Percentiles rank a stretch among this genome's conserved stretches.
These are phyloP conservation scores for Alectoris magna DNA, from an alignment of 2,797 vertebrate genomes.

Conservation along the genomic window DNA sequence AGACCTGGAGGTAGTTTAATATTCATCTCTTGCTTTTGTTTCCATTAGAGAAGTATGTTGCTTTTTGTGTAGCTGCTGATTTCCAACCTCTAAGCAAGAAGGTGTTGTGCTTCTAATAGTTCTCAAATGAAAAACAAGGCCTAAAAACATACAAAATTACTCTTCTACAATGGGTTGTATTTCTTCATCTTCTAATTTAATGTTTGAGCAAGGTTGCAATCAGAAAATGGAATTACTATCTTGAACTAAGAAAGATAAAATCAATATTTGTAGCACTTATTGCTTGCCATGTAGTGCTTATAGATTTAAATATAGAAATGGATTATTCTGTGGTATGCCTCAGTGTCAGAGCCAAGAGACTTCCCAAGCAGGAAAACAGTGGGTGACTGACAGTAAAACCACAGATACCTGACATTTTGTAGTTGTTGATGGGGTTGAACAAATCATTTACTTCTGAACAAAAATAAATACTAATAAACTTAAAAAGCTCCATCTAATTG, in stretches of 20 bases:
- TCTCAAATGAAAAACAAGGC: neutral
- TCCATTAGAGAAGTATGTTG: neutral
- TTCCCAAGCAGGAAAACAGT: conserved; percentile 64
- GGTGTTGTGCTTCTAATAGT: neutral
- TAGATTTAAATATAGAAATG: conserved; percentile 74
- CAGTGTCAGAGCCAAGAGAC: conserved; percentile 65
- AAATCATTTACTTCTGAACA: conserved; percentile 56
- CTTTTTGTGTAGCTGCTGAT: neutral
- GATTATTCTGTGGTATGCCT: conserved; percentile 71
- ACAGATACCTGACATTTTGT: conserved; percentile 41
- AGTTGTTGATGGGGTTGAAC: conserved; percentile 56
- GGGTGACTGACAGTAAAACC: conserved; percentile 68
- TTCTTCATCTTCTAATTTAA: conserved; percentile 59
- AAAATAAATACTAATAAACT: conserved; percentile 32
- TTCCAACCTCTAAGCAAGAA: neutral
- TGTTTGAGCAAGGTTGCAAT: conserved; percentile 67
- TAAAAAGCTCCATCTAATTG: conserved; percentile 22
- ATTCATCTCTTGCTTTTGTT: neutral
- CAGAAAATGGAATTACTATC: conserved; percentile 65
- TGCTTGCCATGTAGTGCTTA: conserved; percentile 61
- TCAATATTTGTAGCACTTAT: conserved; percentile 73
- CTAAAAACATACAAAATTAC: neutral
- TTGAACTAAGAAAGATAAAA: conserved; percentile 65
- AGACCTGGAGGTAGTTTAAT: neutral
- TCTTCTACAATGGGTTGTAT: conserved; percentile 7